Base-by-base conservation (phyloP, 2,113 vertebrate genomes). In the Pelvicachromis taeniatus region DNA sequence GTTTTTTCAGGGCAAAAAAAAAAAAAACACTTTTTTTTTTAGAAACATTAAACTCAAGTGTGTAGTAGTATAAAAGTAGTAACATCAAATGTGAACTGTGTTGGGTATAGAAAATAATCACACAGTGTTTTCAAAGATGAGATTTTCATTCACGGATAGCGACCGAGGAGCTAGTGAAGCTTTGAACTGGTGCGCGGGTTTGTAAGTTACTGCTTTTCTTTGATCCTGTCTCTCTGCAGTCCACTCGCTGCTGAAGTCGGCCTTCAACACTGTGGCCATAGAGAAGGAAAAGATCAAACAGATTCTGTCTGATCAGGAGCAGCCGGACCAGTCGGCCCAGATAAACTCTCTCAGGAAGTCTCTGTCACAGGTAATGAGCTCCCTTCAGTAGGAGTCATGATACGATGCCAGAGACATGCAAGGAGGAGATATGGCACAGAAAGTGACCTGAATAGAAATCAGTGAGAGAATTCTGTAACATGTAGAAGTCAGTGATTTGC, bases 201-300 rank as follows among this genome's bases (percentile, higher is more conserved):
- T 14, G 9, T 79, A 26, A 59, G 1, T 11, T 21, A 4, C 29
- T 23, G 13, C 45, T 33, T 83, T 73, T 12, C 80, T 16, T 59
- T 78, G 84, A 68, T 84, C 42, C 53, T 78, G 70, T 86, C n/a
- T 87, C 17, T 59, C 3, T 81, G 5, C 93, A 99, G 99, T 99
- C 59, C 99, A 99, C 92, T 98, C 97, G 75, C 97, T 99, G 91
- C 95, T 99, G 96, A 99, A 99, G 96, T 99, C 99, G 77, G 97
- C 98, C 9, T 99, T 99, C 95, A 99, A 99, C 93, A 99, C 98
- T 65, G 98, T 99, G 94, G 98, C 98, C 85, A 99, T 99, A 90
- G 99, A 99, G 95, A 99, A 99, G 91, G 99, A 99, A 93, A 99
- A 99, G 93, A 98, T 99, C 89, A 99, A 98, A 91, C 98, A 98